Evolutionary conservation across 2,797 vertebrate genomes (phyloP).

Genomic region (Lerista edwardsae): DNA sequence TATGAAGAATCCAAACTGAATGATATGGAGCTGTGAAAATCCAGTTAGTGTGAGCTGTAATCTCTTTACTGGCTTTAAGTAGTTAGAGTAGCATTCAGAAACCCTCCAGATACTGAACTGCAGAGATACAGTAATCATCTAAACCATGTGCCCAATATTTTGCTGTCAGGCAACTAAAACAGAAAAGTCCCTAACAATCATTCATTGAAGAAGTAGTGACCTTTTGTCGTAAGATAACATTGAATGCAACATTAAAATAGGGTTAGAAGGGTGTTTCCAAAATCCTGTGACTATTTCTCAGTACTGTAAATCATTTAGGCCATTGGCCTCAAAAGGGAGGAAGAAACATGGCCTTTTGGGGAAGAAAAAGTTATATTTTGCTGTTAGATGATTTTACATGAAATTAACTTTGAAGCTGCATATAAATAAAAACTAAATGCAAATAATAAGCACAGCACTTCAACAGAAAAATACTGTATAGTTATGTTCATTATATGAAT

Average conservation of each 20-base stretch:
- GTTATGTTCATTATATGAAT: neutral
- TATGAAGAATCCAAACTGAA: conserved; percentile 88
- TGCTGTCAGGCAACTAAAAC: conserved; percentile 51
- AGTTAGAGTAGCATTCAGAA: conserved; percentile 85
- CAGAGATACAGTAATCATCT: conserved; percentile 82
- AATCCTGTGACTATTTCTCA: conserved; percentile 27
- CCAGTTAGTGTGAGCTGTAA: conserved; percentile 98
- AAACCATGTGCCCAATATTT: conserved; percentile 60
- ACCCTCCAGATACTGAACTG: conserved; percentile 80
- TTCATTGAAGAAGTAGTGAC: conserved; percentile 45
- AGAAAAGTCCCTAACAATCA: conserved; percentile 53
- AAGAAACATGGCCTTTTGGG: conserved; percentile 21
- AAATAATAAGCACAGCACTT: conserved; percentile 4
- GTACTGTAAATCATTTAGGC: neutral
- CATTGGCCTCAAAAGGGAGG: neutral
- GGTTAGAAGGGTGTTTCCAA: conserved; percentile 48
- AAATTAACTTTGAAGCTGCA: neutral
- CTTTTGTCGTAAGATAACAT: conserved; percentile 29
- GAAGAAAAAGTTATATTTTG: conserved; percentile 11
- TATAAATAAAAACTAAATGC: conserved; percentile 36
- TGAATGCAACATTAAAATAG: conserved; percentile 36
- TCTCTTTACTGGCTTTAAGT: conserved; percentile 97
- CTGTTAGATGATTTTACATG: conserved; percentile 2
- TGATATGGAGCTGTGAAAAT: conserved; percentile 97
- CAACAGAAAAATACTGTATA: conserved; percentile 43